Evolutionary conservation across 2,113 vertebrate genomes (phyloP).

Genomic region (Salminus brasiliensis): DNA sequence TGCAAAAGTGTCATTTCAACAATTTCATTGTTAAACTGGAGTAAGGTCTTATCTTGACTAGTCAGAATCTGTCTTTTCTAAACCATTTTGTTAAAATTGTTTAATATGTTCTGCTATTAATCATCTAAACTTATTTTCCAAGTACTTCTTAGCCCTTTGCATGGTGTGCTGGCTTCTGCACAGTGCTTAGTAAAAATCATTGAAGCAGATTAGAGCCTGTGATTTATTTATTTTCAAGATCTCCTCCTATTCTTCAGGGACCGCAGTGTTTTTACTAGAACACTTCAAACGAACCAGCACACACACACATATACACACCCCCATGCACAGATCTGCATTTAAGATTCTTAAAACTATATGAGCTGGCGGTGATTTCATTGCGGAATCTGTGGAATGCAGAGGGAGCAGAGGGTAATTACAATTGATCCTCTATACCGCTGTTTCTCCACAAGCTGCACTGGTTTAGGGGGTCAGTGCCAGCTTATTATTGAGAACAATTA

Average conservation of each 20-base stretch:
- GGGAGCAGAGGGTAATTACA: conserved; percentile 11
- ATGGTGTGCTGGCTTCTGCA: background rate
- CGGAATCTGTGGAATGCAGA: conserved; percentile 18
- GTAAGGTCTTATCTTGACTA: no score
- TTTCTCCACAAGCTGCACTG: background rate
- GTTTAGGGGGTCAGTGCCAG: background rate
- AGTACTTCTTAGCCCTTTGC: background rate
- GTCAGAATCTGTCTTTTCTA: no score
- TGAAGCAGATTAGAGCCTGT: background rate
- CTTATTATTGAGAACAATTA: conserved; percentile 10
- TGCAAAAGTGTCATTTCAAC: no score
- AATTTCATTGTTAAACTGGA: no score
- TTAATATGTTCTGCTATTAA: background rate
- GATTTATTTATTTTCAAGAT: background rate
- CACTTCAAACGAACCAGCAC: background rate
- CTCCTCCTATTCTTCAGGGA: background rate
- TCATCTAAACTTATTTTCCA: background rate
- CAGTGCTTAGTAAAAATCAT: background rate
- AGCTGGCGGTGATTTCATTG: background rate
- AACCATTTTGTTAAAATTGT: no score
- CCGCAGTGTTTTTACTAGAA: background rate
- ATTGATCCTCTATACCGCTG: conserved; percentile 5
- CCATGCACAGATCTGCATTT: background rate
- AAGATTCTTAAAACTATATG: background rate
- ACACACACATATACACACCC: background rate